phyloP scores from a whole-genome alignment of 2,113 vertebrate species.

The Psittacara wagleri region DNA sequence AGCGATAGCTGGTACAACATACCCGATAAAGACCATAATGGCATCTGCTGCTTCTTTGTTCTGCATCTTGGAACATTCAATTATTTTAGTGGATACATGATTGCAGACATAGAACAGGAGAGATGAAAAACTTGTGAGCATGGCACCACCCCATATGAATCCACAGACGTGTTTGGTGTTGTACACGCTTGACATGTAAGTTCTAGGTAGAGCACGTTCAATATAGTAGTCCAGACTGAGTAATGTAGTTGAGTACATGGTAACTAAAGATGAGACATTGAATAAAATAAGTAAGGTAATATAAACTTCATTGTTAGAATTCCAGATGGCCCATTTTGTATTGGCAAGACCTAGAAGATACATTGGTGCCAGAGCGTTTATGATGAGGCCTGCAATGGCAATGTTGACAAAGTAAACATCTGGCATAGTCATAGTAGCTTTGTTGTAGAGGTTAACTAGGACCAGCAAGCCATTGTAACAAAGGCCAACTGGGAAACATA shows the following conservation, averaged over 20 bases:
- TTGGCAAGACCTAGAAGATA: constrained; percentile 88
- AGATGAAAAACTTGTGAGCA: constrained; percentile 96
- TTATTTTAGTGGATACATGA: constrained; percentile 89
- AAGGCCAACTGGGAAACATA: constrained; percentile 91
- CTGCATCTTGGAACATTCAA: constrained; percentile 95
- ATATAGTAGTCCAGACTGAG: constrained; percentile 98
- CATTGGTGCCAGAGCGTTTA: constrained; percentile 85
- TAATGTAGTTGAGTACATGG: constrained; percentile 93
- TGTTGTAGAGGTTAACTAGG: constrained; percentile 91
- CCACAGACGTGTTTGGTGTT: constrained; percentile 96
- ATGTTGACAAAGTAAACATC: constrained; percentile 99
- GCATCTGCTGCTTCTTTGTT: constrained; percentile 90
- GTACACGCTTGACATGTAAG: constrained; percentile 96
- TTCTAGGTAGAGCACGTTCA: constrained; percentile 90
- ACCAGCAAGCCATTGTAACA: constrained; percentile 92
- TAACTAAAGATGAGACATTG: constrained; percentile 91
- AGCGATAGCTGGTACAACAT: constrained; percentile 86
- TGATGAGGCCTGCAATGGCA: constrained; percentile 90
- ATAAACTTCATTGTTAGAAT: constrained; percentile 86
- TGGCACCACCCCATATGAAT: constrained; percentile 95
- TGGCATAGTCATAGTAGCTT: constrained; percentile 94
- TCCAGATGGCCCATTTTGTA: constrained; percentile 88
- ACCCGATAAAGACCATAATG: constrained; percentile 95
- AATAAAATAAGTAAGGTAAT: constrained; percentile 94
- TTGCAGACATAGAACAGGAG: constrained; percentile 96